A percentile compares a stretch with the other conserved stretches of the same genome.
Evolutionary conservation across 2,113 vertebrate species (phyloP).

Genomic region (Cardinalis cardinalis): DNA sequence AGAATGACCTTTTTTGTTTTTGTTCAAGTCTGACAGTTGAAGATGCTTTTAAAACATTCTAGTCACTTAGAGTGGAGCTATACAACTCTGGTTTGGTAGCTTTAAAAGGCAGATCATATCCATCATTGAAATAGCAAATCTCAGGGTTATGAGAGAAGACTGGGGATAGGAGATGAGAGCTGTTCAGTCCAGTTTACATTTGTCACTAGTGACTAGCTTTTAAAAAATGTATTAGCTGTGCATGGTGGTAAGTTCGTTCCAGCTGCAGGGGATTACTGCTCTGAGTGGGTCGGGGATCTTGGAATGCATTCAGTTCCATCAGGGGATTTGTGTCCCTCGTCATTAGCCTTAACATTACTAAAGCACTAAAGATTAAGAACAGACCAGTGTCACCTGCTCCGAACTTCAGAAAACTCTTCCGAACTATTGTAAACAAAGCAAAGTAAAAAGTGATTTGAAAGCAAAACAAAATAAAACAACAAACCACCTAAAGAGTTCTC

Average conservation of each 20-base stretch:
- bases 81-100: conserved; percentile 55
- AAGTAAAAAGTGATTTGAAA: background rate
- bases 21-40: conserved; percentile 76
- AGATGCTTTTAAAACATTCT: conserved; percentile 77
- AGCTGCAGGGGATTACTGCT: conserved; percentile 98
- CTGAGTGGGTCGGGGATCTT: conserved; percentile 86
- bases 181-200: conserved; percentile 82
- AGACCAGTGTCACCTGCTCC: conserved; percentile 79
- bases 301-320: conserved; percentile 89
- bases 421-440: conserved; percentile 43
- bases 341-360: conserved; percentile 80
- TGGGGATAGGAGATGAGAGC: conserved; percentile 62
- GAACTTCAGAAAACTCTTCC: conserved; percentile 67
- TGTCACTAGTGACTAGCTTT: conserved; percentile 91
- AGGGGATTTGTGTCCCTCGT: conserved; percentile 83
- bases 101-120: conserved; percentile 76
- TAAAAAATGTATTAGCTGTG: conserved; percentile 94
- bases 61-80: conserved; percentile 74
- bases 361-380: conserved; percentile 79
- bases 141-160: conserved; percentile 68
- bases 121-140: conserved; percentile 70
- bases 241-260: conserved; percentile 86
- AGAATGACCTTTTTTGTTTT: conserved; percentile 73
- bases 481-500: background rate
- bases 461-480: background rate